Conservation (phyloP, 2,113 vertebrate species). For the Catharus minimus region DNA sequence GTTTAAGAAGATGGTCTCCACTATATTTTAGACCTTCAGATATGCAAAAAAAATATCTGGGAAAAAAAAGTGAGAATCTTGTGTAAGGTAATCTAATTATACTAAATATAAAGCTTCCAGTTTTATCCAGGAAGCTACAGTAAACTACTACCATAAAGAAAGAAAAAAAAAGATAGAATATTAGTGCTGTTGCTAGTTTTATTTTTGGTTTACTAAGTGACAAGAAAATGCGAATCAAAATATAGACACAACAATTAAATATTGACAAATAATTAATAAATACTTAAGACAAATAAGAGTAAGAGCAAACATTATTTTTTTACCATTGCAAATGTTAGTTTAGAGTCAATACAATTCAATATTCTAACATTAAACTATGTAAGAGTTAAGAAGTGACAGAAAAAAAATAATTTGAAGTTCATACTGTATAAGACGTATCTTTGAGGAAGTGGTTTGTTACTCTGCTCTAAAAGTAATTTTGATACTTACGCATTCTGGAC, state of each 20-base stretch:
- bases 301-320: neutral
- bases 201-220: neutral
- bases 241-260: neutral
- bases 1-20: neutral
- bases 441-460: neutral
- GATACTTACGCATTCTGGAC: neutral
- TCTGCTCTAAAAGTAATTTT: neutral
- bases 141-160: neutral
- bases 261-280: too few relatives aligned
- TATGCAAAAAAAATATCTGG: neutral
- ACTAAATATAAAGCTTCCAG: neutral
- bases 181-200: neutral
- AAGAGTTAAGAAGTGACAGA: neutral
- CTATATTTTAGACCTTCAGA: neutral
- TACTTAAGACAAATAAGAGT: too few relatives aligned
- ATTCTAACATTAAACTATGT: neutral
- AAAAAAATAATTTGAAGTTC: neutral
- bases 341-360: neutral
- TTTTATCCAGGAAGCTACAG: neutral
- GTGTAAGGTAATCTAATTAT: neutral
- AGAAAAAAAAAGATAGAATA: rapidly evolving
- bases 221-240: neutral
- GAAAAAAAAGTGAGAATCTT: neutral
- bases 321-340: neutral
- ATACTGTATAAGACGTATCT: neutral